Percentiles rank a stretch among this genome's conserved stretches.
Conservation (phyloP, 2,888 invertebrate genomes). For the Limnephilus rhombicus region DNA sequence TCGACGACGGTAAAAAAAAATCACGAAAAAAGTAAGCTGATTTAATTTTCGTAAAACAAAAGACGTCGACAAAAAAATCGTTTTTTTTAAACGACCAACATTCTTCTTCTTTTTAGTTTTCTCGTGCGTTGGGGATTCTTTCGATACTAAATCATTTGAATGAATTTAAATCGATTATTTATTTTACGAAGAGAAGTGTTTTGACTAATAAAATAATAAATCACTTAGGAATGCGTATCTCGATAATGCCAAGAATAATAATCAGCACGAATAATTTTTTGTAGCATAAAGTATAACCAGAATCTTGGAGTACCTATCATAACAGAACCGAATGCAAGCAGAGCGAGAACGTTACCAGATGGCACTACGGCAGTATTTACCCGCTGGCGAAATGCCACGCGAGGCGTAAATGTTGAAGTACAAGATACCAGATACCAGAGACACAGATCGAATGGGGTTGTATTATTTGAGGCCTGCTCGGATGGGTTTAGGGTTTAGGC, state of each 20-base stretch:
- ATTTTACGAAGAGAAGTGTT: neutral
- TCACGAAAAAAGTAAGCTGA: too few species aligned
- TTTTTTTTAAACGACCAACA: too few species aligned
- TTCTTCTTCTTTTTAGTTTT: too few species aligned
- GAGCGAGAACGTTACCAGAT: constrained; percentile 23
- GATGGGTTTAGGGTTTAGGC: neutral
- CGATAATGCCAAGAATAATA: constrained; percentile 7
- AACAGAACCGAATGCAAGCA: neutral
- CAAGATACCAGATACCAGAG: constrained; percentile 26
- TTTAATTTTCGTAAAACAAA: too few species aligned
- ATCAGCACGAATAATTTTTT: neutral
- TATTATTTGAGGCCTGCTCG: neutral
- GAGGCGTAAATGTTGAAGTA: neutral
- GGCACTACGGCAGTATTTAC: neutral
- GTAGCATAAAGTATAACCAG: neutral
- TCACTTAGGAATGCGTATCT: neutral
- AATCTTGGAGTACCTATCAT: neutral
- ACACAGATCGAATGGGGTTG: constrained; percentile 12
- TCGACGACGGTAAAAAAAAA: neutral
- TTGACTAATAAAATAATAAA: neutral
- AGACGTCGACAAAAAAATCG: too few species aligned
- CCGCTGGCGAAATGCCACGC: constrained; percentile 32
- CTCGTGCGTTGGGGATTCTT: neutral
- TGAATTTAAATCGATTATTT: neutral
- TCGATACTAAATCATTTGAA: neutral